Conservation (phyloP, 2,888 invertebrate species). For the Allygus modestus region DNA sequence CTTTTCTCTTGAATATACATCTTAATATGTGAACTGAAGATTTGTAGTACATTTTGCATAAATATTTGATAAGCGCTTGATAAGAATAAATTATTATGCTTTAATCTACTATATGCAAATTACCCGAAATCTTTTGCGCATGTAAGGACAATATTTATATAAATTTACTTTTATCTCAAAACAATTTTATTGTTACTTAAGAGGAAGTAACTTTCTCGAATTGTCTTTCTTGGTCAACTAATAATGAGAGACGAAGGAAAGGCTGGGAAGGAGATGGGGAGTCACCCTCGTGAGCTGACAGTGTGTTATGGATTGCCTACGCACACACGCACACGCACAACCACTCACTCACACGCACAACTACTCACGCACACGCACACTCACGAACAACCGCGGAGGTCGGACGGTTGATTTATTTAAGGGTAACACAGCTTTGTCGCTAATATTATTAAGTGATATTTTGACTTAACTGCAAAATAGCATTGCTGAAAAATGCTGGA, state of each 20-base stretch:
- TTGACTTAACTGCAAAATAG: neutral
- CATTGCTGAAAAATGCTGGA: neutral
- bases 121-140: too few species aligned
- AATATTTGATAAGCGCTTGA: too few species aligned
- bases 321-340: neutral
- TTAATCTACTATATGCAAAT: too few species aligned
- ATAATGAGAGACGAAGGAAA: constrained; percentile 28
- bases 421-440: constrained; percentile 12
- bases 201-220: neutral
- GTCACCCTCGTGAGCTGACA: constrained; percentile 18
- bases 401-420: constrained; percentile 24
- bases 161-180: neutral
- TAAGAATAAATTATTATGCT: too few species aligned
- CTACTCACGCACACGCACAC: constrained; percentile 32
- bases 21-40: too few species aligned
- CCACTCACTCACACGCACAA: constrained; percentile 1
- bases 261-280: neutral
- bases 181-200: neutral
- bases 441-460: constrained; percentile 21
- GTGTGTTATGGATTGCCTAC: constrained; percentile 46
- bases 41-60: too few species aligned
- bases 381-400: neutral
- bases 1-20: too few species aligned
- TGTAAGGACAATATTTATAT: too few species aligned
- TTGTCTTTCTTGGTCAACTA: constrained; percentile 48